These are phyloP conservation scores for Phenacoccus solenopsis DNA, from an alignment of 1,140 invertebrate species.

Conservation along the genomic window DNA sequence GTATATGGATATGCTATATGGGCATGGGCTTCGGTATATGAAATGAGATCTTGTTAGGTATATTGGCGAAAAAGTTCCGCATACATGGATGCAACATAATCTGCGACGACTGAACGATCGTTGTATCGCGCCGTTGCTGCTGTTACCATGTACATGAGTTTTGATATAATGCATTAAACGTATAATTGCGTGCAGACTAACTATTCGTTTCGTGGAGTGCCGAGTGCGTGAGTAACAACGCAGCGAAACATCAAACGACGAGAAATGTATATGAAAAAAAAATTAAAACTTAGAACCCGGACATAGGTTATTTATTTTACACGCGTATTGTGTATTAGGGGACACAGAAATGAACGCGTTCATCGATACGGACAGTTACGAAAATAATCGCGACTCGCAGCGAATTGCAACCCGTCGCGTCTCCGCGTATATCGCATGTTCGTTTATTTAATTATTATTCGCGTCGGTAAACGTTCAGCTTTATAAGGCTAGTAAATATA, in stretches of 20 bases:
- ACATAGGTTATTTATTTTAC: constrained; percentile 3
- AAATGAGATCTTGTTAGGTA: too few species aligned
- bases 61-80: too few species aligned
- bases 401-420: neutral
- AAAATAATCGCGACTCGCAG: neutral
- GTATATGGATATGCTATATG: too few species aligned
- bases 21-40: too few species aligned
- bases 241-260: neutral
- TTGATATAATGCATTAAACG: neutral
- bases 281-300: neutral
- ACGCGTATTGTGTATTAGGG: neutral
- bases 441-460: neutral
- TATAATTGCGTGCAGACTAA: constrained; percentile 1
- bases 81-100: too few species aligned
- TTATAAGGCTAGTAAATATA: too few species aligned
- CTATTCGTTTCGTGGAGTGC: neutral
- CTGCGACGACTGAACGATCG: too few species aligned
- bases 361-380: neutral
- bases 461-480: too few species aligned
- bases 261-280: neutral
- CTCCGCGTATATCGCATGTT: neutral
- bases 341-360: neutral
- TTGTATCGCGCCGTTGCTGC: neutral
- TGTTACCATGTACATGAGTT: too few species aligned
- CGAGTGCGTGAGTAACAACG: neutral